Percentiles rank a stretch among this genome's conserved stretches.
These are phyloP conservation scores for Hylaea fasciaria DNA, from an alignment of 2,888 invertebrate genomes.

Conservation along the genomic window DNA sequence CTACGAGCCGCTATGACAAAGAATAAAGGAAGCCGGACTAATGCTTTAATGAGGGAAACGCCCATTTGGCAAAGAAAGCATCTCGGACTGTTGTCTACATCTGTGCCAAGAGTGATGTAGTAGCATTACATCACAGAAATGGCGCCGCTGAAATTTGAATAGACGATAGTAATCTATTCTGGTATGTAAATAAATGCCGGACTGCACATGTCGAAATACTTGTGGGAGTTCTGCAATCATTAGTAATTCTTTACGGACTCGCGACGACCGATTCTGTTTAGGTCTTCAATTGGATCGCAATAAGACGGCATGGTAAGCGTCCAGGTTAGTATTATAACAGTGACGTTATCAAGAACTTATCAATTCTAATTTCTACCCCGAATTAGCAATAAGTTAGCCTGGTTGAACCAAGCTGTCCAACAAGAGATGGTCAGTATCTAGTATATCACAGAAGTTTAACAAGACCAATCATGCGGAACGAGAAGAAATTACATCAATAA, in stretches of 20 bases:
- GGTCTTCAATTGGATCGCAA: no score
- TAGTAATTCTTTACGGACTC: conserved; percentile 1
- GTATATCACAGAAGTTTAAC: conserved; percentile 8
- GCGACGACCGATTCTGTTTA: no score
- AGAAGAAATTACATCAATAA: conserved; percentile 11
- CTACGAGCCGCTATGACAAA: conserved; percentile 42
- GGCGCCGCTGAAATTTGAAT: conserved; percentile 25
- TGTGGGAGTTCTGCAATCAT: conserved; percentile 11
- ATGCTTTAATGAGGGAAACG: conserved; percentile 38
- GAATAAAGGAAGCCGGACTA: conserved; percentile 57
- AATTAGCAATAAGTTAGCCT: no score
- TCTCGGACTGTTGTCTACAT: conserved; percentile 50
- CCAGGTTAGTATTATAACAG: neutral
- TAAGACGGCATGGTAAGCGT: no score
- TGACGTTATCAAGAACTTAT: no score
- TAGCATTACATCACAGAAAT: conserved; percentile 44
- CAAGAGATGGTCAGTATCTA: no score
- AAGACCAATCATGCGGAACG: conserved; percentile 23
- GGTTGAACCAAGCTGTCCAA: no score
- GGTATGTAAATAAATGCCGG: conserved; percentile 17
- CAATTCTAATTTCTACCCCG: no score
- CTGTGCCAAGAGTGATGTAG: conserved; percentile 51
- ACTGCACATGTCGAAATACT: conserved; percentile 17
- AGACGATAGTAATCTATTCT: conserved; percentile 19
- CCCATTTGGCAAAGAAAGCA: conserved; percentile 58